phyloP scores from a whole-genome alignment of 2,797 vertebrate genomes.

The Hapalemur alaotrensis region DNA sequence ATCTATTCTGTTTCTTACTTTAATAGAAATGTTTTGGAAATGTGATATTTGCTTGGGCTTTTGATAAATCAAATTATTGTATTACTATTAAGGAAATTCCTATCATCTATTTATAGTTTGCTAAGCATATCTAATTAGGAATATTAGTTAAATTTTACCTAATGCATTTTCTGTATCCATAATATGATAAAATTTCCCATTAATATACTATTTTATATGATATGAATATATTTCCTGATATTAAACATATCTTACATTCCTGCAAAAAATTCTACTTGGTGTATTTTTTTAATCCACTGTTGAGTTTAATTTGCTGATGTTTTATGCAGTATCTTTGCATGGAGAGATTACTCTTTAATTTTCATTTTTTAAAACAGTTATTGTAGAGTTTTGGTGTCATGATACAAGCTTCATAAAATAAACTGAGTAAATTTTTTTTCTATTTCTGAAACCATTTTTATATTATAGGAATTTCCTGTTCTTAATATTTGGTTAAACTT shows the following conservation, averaged over 20 bases:
- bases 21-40: constrained; percentile 34
- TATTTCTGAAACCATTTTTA: not conserved
- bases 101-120: constrained; percentile 2
- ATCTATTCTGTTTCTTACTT: constrained; percentile 37
- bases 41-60: not conserved
- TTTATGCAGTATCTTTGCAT: constrained; percentile 14
- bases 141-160: constrained; percentile 37
- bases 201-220: not conserved
- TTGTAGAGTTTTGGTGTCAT: not conserved
- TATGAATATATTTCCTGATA: not conserved
- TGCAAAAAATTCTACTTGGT: not conserved
- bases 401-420: not conserved
- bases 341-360: not conserved
- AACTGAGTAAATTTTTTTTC: not conserved
- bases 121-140: not conserved
- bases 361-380: not conserved
- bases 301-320: constrained; percentile 4
- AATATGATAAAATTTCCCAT: not conserved
- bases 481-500: constrained; percentile 1
- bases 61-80: not conserved
- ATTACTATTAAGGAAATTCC: not conserved
- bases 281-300: not conserved
- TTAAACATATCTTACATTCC: constrained; percentile 37
- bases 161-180: constrained; percentile 31
- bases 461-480: not conserved